Evolutionary conservation across 2,113 vertebrate genomes (phyloP).

Genomic region (Pipa parva): DNA sequence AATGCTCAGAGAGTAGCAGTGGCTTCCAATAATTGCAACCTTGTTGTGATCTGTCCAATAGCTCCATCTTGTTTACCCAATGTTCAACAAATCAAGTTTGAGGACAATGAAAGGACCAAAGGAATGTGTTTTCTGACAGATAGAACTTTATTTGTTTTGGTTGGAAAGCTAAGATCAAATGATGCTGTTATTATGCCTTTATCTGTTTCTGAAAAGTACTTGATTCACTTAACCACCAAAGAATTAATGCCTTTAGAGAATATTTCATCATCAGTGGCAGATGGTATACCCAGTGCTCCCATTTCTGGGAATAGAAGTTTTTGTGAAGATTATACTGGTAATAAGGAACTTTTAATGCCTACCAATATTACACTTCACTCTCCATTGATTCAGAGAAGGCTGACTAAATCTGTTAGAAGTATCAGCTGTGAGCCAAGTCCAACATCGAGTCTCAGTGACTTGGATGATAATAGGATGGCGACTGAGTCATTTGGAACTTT

Average conservation of each 20-base stretch:
- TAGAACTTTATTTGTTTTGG: constrained; percentile 77
- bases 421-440: constrained; percentile 62
- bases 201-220: constrained; percentile 82
- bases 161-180: constrained; percentile 78
- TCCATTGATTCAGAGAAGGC: constrained; percentile 56
- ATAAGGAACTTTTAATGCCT: constrained; percentile 70
- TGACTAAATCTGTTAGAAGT: constrained; percentile 76
- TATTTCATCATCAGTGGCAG: constrained; percentile 37
- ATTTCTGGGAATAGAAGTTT: constrained; percentile 48
- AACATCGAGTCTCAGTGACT: constrained; percentile 65
- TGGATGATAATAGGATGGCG: constrained; percentile 59
- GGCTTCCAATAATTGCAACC: constrained; percentile 82
- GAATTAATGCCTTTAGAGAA: constrained; percentile 64
- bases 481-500: constrained; percentile 43
- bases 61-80: constrained; percentile 74
- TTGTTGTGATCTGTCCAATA: constrained; percentile 83
- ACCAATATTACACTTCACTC: constrained; percentile 59
- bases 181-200: constrained; percentile 83
- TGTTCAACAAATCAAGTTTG: constrained; percentile 83
- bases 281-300: constrained; percentile 38
- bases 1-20: constrained; percentile 73
- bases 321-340: constrained; percentile 53
- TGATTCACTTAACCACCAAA: constrained; percentile 67
- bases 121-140: constrained; percentile 85
- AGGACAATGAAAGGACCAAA: constrained; percentile 82